phyloP scores from a whole-genome alignment of 2,888 invertebrate species.

The Lottia scabra region DNA sequence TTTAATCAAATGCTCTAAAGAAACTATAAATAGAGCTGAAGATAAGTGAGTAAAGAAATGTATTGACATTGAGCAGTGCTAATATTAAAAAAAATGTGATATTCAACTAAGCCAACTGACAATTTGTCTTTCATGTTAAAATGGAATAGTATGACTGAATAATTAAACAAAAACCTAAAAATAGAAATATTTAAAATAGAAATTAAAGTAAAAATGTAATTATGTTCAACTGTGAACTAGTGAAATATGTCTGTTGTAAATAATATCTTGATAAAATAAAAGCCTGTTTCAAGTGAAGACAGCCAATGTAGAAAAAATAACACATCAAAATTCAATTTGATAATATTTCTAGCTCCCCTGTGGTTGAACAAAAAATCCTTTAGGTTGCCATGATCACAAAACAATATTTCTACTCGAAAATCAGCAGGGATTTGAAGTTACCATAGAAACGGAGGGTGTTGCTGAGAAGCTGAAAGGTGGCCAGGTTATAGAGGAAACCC shows the following conservation, averaged over 20 bases:
- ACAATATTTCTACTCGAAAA: conserved; percentile 6
- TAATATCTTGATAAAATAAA: background rate
- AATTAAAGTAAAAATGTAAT: too few species aligned
- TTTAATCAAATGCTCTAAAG: too few species aligned
- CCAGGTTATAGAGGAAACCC: conserved; percentile 5
- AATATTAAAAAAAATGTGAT: too few species aligned
- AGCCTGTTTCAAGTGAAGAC: background rate
- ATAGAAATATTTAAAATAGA: too few species aligned
- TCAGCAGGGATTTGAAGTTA: background rate
- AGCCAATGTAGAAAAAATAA: background rate
- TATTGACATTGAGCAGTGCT: too few species aligned
- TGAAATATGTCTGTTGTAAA: background rate
- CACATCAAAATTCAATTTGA: conserved; percentile 6
- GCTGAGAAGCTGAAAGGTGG: conserved; percentile 5
- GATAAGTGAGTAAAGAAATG: too few species aligned
- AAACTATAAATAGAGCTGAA: too few species aligned
- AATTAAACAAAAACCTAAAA: too few species aligned
- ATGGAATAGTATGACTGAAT: too few species aligned
- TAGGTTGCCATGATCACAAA: conserved; percentile 4
- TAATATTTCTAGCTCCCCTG: conserved; percentile 1
- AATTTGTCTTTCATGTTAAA: too few species aligned
- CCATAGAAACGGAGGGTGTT: conserved; percentile 2
- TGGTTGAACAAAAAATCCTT: conserved; percentile 3
- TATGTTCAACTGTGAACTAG: too few species aligned
- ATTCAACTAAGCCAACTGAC: too few species aligned